phyloP scores from a whole-genome alignment of 2,888 invertebrate species.

The Xylota sylvarum region DNA sequence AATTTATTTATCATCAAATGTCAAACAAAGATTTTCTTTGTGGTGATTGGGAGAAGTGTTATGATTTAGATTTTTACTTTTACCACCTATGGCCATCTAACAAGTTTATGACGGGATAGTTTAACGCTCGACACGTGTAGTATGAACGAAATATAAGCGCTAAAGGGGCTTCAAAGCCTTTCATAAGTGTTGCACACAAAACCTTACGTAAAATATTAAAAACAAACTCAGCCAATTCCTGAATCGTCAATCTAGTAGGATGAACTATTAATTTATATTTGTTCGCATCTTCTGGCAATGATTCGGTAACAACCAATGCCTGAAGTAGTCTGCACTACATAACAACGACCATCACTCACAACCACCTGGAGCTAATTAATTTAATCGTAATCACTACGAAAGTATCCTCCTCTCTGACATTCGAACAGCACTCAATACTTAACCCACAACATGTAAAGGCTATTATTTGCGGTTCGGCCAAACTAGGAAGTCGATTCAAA shows the following conservation, averaged over 20 bases:
- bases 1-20: no score
- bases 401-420: conserved; percentile 16
- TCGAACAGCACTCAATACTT: conserved; percentile 2
- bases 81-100: no score
- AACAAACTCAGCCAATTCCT: no score
- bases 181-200: no score
- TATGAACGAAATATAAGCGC: no score
- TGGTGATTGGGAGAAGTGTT: no score
- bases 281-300: background rate
- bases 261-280: background rate
- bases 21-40: no score
- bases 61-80: no score
- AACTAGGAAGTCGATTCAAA: conserved; percentile 64
- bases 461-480: conserved; percentile 30
- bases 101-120: no score
- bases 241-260: background rate
- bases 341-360: background rate
- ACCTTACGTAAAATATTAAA: no score
- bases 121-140: no score
- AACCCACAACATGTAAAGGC: conserved; percentile 14
- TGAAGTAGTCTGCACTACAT: background rate
- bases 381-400: conserved; percentile 1
- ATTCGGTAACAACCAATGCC: background rate
- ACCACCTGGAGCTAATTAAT: conserved; percentile 8
- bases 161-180: no score